Percentiles rank a stretch among this genome's conserved stretches.
Conservation (phyloP, 92 coral and sea anemone species). For the Virgularia gustaviana region DNA sequence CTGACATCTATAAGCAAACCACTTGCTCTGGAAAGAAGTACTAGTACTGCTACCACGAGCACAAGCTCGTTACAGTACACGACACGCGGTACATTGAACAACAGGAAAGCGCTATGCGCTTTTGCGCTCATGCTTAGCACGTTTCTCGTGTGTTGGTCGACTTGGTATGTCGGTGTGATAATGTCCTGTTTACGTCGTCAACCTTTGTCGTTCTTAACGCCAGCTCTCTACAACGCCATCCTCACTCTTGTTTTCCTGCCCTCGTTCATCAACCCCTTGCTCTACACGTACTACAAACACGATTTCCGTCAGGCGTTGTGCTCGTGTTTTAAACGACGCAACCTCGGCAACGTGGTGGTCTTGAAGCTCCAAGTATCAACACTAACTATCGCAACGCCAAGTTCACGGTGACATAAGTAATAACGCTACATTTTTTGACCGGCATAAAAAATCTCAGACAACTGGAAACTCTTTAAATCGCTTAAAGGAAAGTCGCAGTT, state of each 20-base stretch:
- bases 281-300: slow-evolving; percentile 30
- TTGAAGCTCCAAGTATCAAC: too few species aligned
- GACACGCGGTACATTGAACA: background rate
- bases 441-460: too few species aligned
- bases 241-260: slow-evolving; percentile 11
- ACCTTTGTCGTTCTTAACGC: background rate
- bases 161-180: slow-evolving; percentile 19
- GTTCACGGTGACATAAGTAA: too few species aligned
- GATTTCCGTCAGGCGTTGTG: slow-evolving; percentile 29
- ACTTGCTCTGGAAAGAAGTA: background rate
- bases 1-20: background rate
- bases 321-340: slow-evolving; percentile 2
- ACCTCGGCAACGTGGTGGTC: too few species aligned
- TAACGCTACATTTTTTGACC: too few species aligned
- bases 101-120: slow-evolving; percentile 2
- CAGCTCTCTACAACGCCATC: background rate
- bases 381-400: too few species aligned
- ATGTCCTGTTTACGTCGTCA: background rate
- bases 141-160: slow-evolving; percentile 12
- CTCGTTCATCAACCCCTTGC: slow-evolving; percentile 16
- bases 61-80: too few species aligned
- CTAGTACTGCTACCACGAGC: background rate
- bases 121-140: slow-evolving; percentile 23
- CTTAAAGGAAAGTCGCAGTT: too few species aligned
- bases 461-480: too few species aligned